phyloP scores from a whole-genome alignment of 2,888 invertebrate species.

The Uropetala carovei region DNA sequence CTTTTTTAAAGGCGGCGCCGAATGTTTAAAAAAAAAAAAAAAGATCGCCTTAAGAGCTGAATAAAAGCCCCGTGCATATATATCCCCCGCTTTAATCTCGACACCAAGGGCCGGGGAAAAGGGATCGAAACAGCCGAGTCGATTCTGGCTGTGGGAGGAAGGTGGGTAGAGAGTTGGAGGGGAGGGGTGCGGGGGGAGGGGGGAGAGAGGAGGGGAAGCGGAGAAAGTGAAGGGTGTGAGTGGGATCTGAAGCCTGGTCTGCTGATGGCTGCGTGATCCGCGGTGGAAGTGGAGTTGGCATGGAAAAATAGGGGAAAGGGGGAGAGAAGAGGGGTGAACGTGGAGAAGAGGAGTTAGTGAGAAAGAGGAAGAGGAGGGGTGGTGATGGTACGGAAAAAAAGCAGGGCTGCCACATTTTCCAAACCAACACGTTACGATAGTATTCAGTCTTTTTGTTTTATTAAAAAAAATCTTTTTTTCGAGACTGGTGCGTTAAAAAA shows the following conservation, averaged over 20 bases:
- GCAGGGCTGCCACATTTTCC: constrained; percentile 10
- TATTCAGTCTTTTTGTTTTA: background rate
- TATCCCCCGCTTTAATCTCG: constrained; percentile 22
- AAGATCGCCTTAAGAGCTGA: too few relatives aligned
- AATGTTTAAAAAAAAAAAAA: too few relatives aligned
- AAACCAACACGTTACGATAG: background rate
- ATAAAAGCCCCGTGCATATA: too few relatives aligned
- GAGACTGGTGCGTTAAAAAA: background rate
- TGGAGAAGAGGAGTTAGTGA: background rate
- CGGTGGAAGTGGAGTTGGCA: background rate
- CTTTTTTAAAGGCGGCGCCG: background rate
- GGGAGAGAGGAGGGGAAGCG: background rate
- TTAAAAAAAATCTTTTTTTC: background rate
- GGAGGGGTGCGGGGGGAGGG: background rate
- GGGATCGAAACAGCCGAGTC: constrained; percentile 39
- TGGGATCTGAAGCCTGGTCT: constrained; percentile 16
- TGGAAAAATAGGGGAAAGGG: too few relatives aligned
- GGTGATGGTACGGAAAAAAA: background rate
- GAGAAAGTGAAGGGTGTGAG: background rate
- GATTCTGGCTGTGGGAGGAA: background rate
- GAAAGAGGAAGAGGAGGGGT: background rate
- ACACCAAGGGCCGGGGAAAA: background rate
- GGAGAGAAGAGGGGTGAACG: background rate
- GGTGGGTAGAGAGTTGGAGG: background rate
- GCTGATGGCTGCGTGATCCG: constrained; percentile 18